These are phyloP conservation scores for Phrynocephalus vlangalii DNA, from an alignment of 2,797 vertebrate genomes.

Conservation along the genomic window DNA sequence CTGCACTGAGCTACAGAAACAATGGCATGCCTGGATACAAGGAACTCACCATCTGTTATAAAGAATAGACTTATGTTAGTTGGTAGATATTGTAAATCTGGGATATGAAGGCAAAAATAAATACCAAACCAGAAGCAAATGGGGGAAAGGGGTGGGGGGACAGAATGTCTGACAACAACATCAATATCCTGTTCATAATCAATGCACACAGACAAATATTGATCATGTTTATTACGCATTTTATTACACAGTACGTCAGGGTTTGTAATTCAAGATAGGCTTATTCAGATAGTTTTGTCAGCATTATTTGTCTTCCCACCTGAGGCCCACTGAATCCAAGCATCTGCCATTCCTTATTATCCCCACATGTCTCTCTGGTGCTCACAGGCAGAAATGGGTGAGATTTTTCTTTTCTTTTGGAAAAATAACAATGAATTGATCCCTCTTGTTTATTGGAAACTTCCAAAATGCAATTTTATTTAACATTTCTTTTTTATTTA, in stretches of 20 bases:
- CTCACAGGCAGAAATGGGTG: too few species aligned
- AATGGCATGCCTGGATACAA: conserved; percentile 49
- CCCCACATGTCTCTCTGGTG: too few species aligned
- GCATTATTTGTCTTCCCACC: not conserved
- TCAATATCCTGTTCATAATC: not conserved
- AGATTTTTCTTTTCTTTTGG: too few species aligned
- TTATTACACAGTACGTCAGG: not conserved
- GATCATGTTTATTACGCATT: not conserved
- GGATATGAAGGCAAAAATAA: conserved; percentile 52
- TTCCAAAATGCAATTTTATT: too few species aligned
- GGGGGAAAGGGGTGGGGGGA: too few species aligned
- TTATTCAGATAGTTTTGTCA: too few species aligned
- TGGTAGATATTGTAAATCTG: conserved; percentile 38
- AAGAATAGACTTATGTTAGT: conserved; percentile 51
- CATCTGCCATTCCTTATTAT: not conserved
- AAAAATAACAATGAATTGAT: too few species aligned
- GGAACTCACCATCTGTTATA: conserved; percentile 55
- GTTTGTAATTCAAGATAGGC: not conserved
- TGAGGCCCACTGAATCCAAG: not conserved
- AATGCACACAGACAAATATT: conserved; percentile 3
- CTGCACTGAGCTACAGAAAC: conserved; percentile 26
- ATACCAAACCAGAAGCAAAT: not conserved
- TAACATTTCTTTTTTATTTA: too few species aligned
- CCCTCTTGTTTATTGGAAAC: too few species aligned
- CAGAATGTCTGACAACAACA: not conserved